Evolutionary conservation across 1,140 invertebrate genomes (phyloP).

Genomic region (Vanessa atalanta): DNA sequence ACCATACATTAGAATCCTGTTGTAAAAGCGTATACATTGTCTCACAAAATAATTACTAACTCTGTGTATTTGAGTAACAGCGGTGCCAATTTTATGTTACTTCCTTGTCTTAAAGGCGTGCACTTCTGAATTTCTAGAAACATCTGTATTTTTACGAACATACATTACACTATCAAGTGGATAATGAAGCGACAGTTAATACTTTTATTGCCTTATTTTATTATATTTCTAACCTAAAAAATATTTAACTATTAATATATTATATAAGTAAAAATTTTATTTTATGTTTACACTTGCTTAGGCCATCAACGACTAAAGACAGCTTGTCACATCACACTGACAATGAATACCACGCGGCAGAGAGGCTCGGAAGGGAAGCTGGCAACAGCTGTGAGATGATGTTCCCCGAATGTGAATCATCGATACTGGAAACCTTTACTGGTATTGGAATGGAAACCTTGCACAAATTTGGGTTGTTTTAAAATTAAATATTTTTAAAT

Average conservation of each 20-base stretch:
- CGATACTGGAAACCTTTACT: slow-evolving; percentile 84
- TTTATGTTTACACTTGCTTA: slow-evolving; percentile 45
- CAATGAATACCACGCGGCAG: slow-evolving; percentile 86
- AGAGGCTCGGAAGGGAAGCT: slow-evolving; percentile 83
- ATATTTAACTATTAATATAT: neutral
- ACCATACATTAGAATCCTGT: no score
- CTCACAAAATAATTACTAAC: no score
- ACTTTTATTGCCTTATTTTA: no score
- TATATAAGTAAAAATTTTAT: neutral
- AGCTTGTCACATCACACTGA: slow-evolving; percentile 83
- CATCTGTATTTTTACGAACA: no score
- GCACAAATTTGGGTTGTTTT: slow-evolving; percentile 67
- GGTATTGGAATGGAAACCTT: slow-evolving; percentile 73
- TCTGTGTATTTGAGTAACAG: no score
- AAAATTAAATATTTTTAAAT: slow-evolving; percentile 34
- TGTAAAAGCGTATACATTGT: no score
- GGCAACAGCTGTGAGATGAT: slow-evolving; percentile 81
- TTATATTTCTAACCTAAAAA: neutral
- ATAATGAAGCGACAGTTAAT: no score
- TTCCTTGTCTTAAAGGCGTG: no score
- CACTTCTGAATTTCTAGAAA: no score
- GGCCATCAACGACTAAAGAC: slow-evolving; percentile 85
- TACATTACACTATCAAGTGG: no score
- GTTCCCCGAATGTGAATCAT: slow-evolving; percentile 84
- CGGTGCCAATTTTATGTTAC: no score